phyloP scores from a whole-genome alignment of 2,113 vertebrate species.

The Poeciliopsis retropinna region DNA sequence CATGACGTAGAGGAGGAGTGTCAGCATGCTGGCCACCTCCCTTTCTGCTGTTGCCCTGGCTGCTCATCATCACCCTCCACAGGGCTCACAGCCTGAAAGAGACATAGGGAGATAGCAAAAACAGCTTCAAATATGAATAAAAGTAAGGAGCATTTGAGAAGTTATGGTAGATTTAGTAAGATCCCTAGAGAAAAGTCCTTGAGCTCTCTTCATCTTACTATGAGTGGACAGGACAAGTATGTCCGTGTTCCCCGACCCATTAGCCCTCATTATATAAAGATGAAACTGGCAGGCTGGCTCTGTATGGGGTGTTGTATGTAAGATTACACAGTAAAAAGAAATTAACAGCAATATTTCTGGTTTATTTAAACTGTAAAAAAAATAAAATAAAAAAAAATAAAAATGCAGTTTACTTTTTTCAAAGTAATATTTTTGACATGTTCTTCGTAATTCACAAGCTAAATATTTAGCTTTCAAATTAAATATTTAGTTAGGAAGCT shows the following conservation, averaged over 20 bases:
- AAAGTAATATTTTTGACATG: no score
- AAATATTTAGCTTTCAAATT: no score
- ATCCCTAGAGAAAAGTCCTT: neutral
- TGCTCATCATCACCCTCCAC: slow-evolving; percentile 92
- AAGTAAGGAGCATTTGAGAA: neutral
- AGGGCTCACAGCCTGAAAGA: slow-evolving; percentile 83
- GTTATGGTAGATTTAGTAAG: neutral
- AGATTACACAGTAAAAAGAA: no score
- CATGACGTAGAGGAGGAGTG: slow-evolving; percentile 81
- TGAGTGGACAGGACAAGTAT: slow-evolving; percentile 50
- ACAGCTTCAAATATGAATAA: neutral
- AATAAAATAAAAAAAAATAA: no score
- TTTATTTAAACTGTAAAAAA: no score
- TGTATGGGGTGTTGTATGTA: neutral
- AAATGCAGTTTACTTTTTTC: no score
- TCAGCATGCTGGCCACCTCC: slow-evolving; percentile 86
- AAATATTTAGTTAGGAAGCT: no score
- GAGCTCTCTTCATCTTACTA: slow-evolving; percentile 32
- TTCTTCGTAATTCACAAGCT: no score
- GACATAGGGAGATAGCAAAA: slow-evolving; percentile 36
- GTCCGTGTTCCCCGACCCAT: slow-evolving; percentile 42
- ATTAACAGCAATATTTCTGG: no score
- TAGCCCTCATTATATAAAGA: slow-evolving; percentile 49
- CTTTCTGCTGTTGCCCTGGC: slow-evolving; percentile 77
- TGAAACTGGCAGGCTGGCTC: slow-evolving; percentile 34